phyloP scores from a whole-genome alignment of 2,888 invertebrate species.

The Trilocha varians region DNA sequence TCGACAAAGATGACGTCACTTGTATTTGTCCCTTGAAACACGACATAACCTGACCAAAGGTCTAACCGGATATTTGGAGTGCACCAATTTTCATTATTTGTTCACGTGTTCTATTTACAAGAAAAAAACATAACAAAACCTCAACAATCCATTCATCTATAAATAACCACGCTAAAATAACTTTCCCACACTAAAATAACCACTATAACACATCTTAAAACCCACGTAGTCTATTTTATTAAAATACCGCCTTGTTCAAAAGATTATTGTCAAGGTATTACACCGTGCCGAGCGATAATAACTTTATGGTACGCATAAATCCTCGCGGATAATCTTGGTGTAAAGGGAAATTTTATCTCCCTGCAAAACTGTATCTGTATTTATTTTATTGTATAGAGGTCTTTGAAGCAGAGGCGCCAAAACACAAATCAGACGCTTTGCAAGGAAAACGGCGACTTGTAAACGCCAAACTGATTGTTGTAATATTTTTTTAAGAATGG shows the following conservation, averaged over 20 bases:
- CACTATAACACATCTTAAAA: too few species aligned
- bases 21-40: too few species aligned
- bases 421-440: conserved; percentile 25
- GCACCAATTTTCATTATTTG: too few species aligned
- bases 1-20: too few species aligned
- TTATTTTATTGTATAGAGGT: conserved; percentile 19
- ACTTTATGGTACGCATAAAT: conserved; percentile 21
- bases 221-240: not conserved
- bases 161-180: too few species aligned
- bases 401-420: conserved; percentile 22
- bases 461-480: conserved; percentile 17
- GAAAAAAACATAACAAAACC: too few species aligned
- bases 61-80: too few species aligned
- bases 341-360: conserved; percentile 13
- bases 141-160: too few species aligned
- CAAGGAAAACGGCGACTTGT: conserved; percentile 26
- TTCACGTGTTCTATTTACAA: too few species aligned
- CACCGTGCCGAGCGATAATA: conserved; percentile 18
- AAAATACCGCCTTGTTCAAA: conserved; percentile 10
- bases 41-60: too few species aligned
- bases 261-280: conserved; percentile 10
- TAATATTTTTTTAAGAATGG: too few species aligned
- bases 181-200: too few species aligned
- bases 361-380: conserved; percentile 17
- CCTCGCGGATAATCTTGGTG: conserved; percentile 16